Evolutionary conservation across 1,140 invertebrate genomes (phyloP), one percentile per base, ranked within the genome.

Genomic region (Dendroctonus ponderosae): DNA sequence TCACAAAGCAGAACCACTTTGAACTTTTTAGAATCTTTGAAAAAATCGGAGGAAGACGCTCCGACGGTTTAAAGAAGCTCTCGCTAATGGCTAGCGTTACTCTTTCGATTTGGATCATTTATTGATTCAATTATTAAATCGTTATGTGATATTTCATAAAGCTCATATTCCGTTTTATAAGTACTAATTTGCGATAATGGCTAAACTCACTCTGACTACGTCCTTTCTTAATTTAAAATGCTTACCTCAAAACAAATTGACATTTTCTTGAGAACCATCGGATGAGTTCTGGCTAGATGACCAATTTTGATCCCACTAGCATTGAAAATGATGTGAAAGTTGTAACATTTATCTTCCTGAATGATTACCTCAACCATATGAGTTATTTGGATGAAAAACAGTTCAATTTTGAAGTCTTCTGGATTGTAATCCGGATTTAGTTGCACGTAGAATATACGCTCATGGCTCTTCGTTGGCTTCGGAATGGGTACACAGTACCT

Each of bases 371-470:
- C 67, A 6, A 60, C 11, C n/a, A 64, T 5, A 11, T 69, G 54
- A 11, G 39, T 9, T 70, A 68, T 60, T 74, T 74, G 61, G 11
- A 7, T 38, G 0, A 62, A 8, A 6, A 42, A 38, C 8, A 51
- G 38, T 26, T 62, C 66, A 46, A 57, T 41, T 6, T 15, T n/a
- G 39, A 68, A 68, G 5, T 57, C 26, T n/a, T 68, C 50, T 14
- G 83, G 81, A 66, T 83, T 82, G 1, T 78, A 79, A 6, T 54
- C 41, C n/a, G 44, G 41, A 46, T 64, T 60, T 5, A 64, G 26
- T 50, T 53, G 11, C 8, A n/a, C 5, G 14, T 53, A 64, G 2
- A 60, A 7, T 12, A 69, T 40, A 42, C 62, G 8, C 7, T 48
- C 14, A 9, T 38, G 44, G 12, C 65, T 42, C 5, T 57, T 39